Percentiles rank a stretch among this genome's conserved stretches.
These are phyloP conservation scores for Patagioenas fasciata DNA, from an alignment of 2,113 vertebrate species.

Conservation along the genomic window DNA sequence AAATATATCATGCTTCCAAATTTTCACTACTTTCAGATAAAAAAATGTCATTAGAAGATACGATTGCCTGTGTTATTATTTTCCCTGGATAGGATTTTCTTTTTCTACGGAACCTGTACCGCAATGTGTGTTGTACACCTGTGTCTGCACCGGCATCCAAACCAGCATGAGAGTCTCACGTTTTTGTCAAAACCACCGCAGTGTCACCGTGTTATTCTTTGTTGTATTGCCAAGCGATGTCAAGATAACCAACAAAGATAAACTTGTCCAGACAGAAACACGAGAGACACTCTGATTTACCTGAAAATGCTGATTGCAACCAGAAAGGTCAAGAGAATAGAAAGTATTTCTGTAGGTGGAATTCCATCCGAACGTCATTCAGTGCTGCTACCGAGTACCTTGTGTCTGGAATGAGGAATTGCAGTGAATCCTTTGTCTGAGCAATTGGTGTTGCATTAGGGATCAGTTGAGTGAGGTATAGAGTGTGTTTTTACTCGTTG, in stretches of 20 bases:
- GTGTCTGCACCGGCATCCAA: not conserved
- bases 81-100: not conserved
- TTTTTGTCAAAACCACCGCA: not conserved
- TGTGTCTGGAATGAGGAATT: not conserved
- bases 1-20: not conserved
- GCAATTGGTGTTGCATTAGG: not conserved
- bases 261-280: not conserved
- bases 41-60: not conserved
- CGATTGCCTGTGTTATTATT: fast-evolving
- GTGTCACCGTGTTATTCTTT: not conserved
- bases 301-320: not conserved
- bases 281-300: not conserved
- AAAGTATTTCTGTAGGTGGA: not conserved
- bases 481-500: not conserved
- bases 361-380: not conserved
- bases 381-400: not conserved
- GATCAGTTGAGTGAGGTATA: not conserved
- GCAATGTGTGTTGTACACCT: fast-evolving
- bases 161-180: fast-evolving
- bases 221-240: not conserved
- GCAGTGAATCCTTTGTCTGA: not conserved
- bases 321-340: not conserved
- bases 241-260: not conserved
- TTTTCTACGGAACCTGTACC: not conserved
- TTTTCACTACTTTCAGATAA: not conserved